Base-by-base conservation (phyloP, 2,888 invertebrate species). In the Lithosia quadra region DNA sequence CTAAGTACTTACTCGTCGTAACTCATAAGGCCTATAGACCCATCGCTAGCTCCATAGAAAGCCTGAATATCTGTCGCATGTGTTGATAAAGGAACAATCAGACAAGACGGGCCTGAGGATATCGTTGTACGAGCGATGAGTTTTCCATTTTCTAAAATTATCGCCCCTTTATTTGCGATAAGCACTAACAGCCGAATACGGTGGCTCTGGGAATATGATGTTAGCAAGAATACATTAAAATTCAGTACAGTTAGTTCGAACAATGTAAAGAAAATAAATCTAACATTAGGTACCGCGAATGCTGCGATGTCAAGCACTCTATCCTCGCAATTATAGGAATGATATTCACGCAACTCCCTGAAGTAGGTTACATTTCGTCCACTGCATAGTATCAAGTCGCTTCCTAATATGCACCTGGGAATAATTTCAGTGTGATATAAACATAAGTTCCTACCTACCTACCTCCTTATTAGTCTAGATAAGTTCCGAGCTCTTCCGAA, bases 271-370 rank as follows among this genome's bases (percentile, higher is more conserved):
- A 39, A 62, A 76, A 71, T 73, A 70, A 71, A 76, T 81, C 89
- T 88, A 86, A 96, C 96, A 85, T 95, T 96, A 65, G 95, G 94
- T 63, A 92, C 87, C 77, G 92, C 79, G 84, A 92, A 94, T 33
- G 90, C 90, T 49, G 91, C 95, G 18, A 99, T 96, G 88, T 99
- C 99, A 73, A 97, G 97, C 73, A 99, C 98, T 84, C 97, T 96
- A 88, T 99, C 99, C 24, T 98, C 97, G 84, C 98, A 98, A 57
- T 98, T 93, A 89, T 97, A 98, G n/a, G 98, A 98, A 84, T 98
- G 97, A 22, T 97, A 95, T 84, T 99, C 99, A 82, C 97, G 97
- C 83, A 99, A 97, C 86, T 99, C 99, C 82, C 97, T 96, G 88
- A 98, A 99, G 86, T 98, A 98, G 76, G 98, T 98, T 85, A 97